These are phyloP conservation scores for Lepidotrigona ventralis DNA, from an alignment of 1,140 invertebrate species.

Conservation along the genomic window DNA sequence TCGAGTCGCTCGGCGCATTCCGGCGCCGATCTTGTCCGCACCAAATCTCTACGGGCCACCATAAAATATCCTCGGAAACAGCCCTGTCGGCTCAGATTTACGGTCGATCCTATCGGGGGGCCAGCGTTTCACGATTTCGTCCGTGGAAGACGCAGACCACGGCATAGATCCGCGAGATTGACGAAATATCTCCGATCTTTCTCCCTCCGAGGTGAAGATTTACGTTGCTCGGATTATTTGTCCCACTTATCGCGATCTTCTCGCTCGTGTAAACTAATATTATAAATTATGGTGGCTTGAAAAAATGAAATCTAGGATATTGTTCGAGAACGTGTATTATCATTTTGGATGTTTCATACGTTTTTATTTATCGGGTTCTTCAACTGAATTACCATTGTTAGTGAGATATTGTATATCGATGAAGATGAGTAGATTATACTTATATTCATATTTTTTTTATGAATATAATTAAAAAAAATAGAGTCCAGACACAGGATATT, in stretches of 20 bases:
- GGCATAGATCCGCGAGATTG: slow-evolving; percentile 29
- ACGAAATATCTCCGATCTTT: slow-evolving; percentile 32
- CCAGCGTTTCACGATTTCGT: slow-evolving; percentile 36
- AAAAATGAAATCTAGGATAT: too few relatives aligned
- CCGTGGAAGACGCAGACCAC: background rate
- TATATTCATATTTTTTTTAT: too few relatives aligned
- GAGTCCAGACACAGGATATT: too few relatives aligned
- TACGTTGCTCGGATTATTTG: background rate
- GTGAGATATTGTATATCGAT: too few relatives aligned
- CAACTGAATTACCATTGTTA: too few relatives aligned
- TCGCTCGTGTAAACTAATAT: too few relatives aligned
- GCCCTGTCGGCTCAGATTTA: slow-evolving; percentile 65
- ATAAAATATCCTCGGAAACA: slow-evolving; percentile 65
- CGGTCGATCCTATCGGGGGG: slow-evolving; percentile 61
- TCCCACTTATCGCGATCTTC: background rate
- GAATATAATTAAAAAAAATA: too few relatives aligned
- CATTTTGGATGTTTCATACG: too few relatives aligned
- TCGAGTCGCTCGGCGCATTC: slow-evolving; percentile 63
- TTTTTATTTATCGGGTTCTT: too few relatives aligned
- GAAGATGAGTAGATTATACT: too few relatives aligned
- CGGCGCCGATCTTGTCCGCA: slow-evolving; percentile 56
- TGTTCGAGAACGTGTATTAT: too few relatives aligned
- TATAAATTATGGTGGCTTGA: too few relatives aligned
- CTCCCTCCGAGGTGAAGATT: background rate
- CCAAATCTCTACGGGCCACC: slow-evolving; percentile 62